Evolutionary conservation across 2,888 invertebrate genomes (phyloP), one percentile per base, ranked within the genome.

Genomic region (Hyles lineata): DNA sequence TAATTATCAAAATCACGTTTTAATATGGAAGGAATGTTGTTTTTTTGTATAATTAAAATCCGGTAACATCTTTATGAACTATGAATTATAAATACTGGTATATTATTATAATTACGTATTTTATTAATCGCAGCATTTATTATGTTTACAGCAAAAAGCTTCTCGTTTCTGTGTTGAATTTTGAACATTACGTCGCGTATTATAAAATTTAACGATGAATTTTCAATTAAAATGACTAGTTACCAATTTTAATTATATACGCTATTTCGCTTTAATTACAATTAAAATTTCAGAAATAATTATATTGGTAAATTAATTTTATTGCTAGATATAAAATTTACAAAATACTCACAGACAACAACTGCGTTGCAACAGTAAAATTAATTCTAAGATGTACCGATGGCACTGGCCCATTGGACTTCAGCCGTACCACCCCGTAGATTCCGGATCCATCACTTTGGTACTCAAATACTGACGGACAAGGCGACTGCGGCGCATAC

Each of bases 391-490:
- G 32, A 0, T 81, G 75, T 73, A 92, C 77, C 43, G 83, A 81
- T 19, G 83, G 76, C 70, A 89, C 86, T 62, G 81, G 79, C n/a
- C 82, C 85, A 55, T 75, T 79, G 2, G 88, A 83, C 71, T 77
- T 83, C 50, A 92, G 76, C 19, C 79, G 80, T 29, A 93, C 86
- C 62, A 83, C 74, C 7, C 92, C 93, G 72, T 86, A 85, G 43
- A 89, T 77, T 52, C 84, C 79, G 9, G 73, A 78, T 1, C 85
- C 85, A 75, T 92, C 89, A 78, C 76, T 81, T 72, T 81, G 84
- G 74, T 89, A 92, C 19, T 87, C 84, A 84, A 92, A 93, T 70
- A 86, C 76, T 35, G 84, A 80, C 7, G 92, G 92, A 70, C 93
- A 93, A 0, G 92, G 92, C 1, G 91, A 90, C 35, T 82, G 82